Percentiles rank a stretch among this genome's conserved stretches.
These are phyloP conservation scores for Heptranchias perlo DNA, from an alignment of 2,113 vertebrate genomes.

Conservation along the genomic window DNA sequence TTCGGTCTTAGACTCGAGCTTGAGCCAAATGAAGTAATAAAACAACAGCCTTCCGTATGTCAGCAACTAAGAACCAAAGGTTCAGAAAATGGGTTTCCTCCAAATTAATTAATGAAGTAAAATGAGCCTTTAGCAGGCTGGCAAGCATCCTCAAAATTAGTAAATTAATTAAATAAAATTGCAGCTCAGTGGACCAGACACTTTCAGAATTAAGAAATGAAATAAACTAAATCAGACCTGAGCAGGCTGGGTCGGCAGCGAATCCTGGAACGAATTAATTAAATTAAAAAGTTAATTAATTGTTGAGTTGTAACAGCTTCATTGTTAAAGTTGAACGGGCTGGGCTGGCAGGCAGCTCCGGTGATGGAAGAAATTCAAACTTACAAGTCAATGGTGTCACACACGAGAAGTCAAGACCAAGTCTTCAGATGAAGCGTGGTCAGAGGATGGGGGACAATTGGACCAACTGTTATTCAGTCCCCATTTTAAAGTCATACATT, in stretches of 20 bases:
- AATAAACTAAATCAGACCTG: neutral
- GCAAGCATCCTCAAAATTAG: neutral
- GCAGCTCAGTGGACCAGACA: neutral
- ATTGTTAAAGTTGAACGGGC: neutral
- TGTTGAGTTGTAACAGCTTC: neutral
- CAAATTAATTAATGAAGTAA: neutral
- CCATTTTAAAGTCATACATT: no score
- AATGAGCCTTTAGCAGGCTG: neutral
- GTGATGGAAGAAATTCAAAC: neutral
- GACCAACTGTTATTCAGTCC: no score
- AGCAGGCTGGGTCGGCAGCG: neutral
- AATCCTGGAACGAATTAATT: neutral
- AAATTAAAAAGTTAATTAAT: neutral
- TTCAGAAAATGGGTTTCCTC: neutral
- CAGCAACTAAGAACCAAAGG: neutral
- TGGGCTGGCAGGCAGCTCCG: neutral
- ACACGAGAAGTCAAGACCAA: no score
- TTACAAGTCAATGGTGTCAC: no score
- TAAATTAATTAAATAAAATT: neutral
- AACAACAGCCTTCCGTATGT: neutral
- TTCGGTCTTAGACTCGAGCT: neutral
- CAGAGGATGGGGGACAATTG: no score
- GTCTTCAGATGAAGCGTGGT: no score
- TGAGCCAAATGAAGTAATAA: neutral
- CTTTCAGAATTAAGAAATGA: neutral